A percentile compares a stretch with the other conserved stretches of the same genome.
These are phyloP conservation scores for Spialia ferax DNA, from an alignment of 2,888 invertebrate species.

Conservation along the genomic window DNA sequence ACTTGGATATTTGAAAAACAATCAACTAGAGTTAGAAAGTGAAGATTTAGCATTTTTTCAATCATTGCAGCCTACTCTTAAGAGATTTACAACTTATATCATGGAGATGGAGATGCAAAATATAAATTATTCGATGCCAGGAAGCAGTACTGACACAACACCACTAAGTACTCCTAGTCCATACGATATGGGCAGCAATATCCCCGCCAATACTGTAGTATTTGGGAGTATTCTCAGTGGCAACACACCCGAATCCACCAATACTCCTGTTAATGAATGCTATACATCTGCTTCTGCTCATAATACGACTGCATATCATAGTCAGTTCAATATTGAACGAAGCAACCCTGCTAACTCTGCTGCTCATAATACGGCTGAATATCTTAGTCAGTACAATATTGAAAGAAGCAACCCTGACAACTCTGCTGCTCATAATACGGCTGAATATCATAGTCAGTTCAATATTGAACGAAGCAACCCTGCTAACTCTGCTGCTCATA, in stretches of 20 bases:
- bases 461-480: constrained; percentile 1
- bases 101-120: constrained; percentile 19
- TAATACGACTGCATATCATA: too few relatives aligned
- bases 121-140: constrained; percentile 17
- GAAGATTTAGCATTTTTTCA: constrained; percentile 8
- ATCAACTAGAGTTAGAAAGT: constrained; percentile 12
- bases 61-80: constrained; percentile 6
- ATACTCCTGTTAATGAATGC: constrained; percentile 18
- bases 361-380: too few relatives aligned
- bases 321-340: too few relatives aligned
- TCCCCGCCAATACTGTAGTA: not conserved
- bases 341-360: constrained; percentile 30
- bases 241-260: constrained; percentile 11
- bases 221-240: not conserved
- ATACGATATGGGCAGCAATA: constrained; percentile 12
- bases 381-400: too few relatives aligned
- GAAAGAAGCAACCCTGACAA: constrained; percentile 26
- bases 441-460: too few relatives aligned
- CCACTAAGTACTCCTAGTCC: constrained; percentile 13
- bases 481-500: constrained; percentile 25
- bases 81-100: constrained; percentile 6
- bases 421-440: not conserved
- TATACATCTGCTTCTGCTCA: constrained; percentile 12
- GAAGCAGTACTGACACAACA: constrained; percentile 13
- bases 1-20: constrained; percentile 10